A percentile compares a stretch with the other conserved stretches of the same genome.
phyloP scores from a whole-genome alignment of 2,888 invertebrate species.

The Amblyteles armatorius region DNA sequence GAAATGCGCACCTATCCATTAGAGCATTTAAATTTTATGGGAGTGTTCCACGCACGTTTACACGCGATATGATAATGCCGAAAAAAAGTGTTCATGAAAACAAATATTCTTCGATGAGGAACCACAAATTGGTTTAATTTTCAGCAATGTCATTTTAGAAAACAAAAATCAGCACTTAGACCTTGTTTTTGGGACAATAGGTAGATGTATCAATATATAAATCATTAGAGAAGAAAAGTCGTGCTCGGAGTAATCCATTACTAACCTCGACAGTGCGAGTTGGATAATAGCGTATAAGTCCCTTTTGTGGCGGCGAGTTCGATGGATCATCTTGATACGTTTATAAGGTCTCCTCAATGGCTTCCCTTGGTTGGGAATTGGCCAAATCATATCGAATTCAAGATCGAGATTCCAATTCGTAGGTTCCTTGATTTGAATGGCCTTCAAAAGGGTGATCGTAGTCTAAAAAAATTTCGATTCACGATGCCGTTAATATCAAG shows the following conservation, averaged over 20 bases:
- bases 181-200: background rate
- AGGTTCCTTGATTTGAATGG: conserved; percentile 86
- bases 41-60: no score
- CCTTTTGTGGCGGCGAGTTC: conserved; percentile 85
- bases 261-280: conserved; percentile 84
- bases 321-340: conserved; percentile 82
- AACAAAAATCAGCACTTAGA: background rate
- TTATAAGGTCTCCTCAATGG: conserved; percentile 60
- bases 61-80: no score
- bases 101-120: no score
- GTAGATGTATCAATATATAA: background rate
- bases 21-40: no score
- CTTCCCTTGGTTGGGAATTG: conserved; percentile 76
- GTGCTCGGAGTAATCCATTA: conserved; percentile 2
- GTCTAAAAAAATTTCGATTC: conserved; percentile 82
- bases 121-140: no score
- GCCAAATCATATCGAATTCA: conserved; percentile 87
- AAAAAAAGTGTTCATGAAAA: no score
- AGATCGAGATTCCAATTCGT: conserved; percentile 86
- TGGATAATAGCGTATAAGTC: conserved; percentile 86
- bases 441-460: conserved; percentile 87
- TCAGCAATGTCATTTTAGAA: no score
- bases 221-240: background rate
- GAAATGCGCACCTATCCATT: no score
- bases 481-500: background rate